Conservation (phyloP, 2,113 vertebrate genomes). For the Lanius collurio region DNA sequence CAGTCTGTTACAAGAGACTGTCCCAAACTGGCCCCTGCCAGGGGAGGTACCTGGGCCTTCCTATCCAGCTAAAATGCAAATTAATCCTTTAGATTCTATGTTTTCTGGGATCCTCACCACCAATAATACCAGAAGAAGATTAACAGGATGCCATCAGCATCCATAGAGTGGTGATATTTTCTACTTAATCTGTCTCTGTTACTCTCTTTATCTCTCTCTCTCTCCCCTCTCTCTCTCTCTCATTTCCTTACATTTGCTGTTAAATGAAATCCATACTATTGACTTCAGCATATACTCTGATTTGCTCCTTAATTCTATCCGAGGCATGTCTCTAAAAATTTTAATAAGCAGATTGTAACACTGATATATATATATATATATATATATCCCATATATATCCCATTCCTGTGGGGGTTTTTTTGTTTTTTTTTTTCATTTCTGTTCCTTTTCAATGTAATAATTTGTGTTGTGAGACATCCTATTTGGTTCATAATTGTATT, state of each 20-base stretch:
- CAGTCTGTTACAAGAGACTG: background rate
- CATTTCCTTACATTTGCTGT: background rate
- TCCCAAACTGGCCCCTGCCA: background rate
- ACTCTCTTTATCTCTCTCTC: background rate
- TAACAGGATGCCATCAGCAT: background rate
- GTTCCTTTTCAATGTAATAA: background rate
- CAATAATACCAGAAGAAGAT: accelerated
- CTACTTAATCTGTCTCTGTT: background rate
- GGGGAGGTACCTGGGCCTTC: background rate
- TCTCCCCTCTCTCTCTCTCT: background rate
- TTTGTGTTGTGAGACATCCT: background rate
- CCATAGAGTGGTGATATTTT: background rate
- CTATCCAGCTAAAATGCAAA: background rate
- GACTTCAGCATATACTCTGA: background rate
- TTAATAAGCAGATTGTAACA: background rate
- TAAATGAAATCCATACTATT: background rate
- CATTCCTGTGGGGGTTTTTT: background rate
- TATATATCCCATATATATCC: background rate
- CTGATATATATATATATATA: background rate
- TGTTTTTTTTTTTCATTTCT: background rate
- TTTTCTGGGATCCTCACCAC: accelerated
- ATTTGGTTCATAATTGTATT: background rate
- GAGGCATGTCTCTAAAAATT: background rate
- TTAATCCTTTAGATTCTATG: background rate
- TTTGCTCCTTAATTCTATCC: background rate